Percentiles rank a stretch among this genome's conserved stretches.
These are phyloP conservation scores for Bradypodion ventrale DNA, from an alignment of 2,797 vertebrate genomes.

Conservation along the genomic window DNA sequence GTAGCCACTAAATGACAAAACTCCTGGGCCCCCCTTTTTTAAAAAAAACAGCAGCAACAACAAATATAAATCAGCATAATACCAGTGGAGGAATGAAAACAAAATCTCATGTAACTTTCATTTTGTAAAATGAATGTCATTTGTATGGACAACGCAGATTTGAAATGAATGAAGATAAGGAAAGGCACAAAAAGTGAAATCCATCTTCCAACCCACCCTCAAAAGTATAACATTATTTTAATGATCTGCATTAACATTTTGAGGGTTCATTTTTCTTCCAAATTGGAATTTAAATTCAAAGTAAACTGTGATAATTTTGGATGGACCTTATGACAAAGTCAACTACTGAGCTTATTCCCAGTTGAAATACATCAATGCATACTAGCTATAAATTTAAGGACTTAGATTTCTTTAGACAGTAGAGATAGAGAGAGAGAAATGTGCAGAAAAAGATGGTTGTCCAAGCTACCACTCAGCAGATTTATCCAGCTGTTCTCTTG, in stretches of 20 bases:
- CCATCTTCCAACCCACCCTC: not conserved
- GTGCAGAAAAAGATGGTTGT: constrained; percentile 31
- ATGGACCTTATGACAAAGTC: constrained; percentile 21
- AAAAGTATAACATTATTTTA: not conserved
- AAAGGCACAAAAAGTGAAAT: not conserved
- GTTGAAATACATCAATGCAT: constrained; percentile 35
- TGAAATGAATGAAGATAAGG: not conserved
- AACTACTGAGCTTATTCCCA: constrained; percentile 47
- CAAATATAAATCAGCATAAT: no score
- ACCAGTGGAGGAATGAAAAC: not conserved
- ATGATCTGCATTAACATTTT: not conserved
- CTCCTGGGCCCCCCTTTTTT: no score
- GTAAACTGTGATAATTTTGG: not conserved
- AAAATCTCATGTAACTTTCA: not conserved
- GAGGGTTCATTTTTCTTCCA: not conserved
- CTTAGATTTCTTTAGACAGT: constrained; percentile 24
- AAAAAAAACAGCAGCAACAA: not conserved
- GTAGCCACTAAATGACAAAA: not conserved
- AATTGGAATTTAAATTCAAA: not conserved
- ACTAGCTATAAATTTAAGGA: constrained; percentile 13
- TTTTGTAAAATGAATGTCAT: not conserved
- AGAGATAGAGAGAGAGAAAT: constrained; percentile 16
- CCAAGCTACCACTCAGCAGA: constrained; percentile 34
- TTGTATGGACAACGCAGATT: not conserved
- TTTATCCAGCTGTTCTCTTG: constrained; percentile 19